phyloP scores from a whole-genome alignment of 2,113 vertebrate species.

The Mirza zaza region DNA sequence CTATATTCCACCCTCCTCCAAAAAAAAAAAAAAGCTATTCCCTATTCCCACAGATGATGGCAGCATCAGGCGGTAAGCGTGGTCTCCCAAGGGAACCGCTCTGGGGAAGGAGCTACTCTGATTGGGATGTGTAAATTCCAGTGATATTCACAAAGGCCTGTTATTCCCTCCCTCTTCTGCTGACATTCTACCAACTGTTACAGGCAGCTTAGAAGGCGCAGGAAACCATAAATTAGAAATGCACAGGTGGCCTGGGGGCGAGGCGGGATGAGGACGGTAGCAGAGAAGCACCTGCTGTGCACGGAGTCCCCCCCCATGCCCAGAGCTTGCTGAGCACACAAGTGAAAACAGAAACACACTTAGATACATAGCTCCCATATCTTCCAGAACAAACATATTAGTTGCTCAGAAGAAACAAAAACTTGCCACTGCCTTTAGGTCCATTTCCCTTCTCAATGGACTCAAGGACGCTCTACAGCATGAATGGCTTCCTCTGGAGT shows the following conservation, averaged over 20 bases:
- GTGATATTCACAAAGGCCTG: not conserved
- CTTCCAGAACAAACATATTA: not conserved
- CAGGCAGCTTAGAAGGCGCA: not conserved
- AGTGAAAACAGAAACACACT: not conserved
- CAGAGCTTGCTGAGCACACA: not conserved
- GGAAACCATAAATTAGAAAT: not conserved
- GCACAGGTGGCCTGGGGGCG: not conserved
- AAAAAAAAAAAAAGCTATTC: not conserved
- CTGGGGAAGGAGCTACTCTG: not conserved
- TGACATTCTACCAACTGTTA: not conserved
- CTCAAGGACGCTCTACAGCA: not conserved
- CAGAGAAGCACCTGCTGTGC: not conserved
- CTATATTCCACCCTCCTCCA: not conserved
- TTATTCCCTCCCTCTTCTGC: not conserved
- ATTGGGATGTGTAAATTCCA: not conserved
- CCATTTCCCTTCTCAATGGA: not conserved
- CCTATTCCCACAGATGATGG: not conserved
- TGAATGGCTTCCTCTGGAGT: not conserved
- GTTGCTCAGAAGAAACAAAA: not conserved
- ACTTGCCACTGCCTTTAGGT: not conserved
- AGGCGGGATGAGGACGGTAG: not conserved
- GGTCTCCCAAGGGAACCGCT: not conserved
- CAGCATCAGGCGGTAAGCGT: not conserved
- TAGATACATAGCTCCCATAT: too few species aligned
- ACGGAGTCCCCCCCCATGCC: rapidly evolving